Evolutionary conservation across 2,888 invertebrate species (phyloP), one percentile per base, ranked within the genome.

Genomic region (Polymixis flavicincta): DNA sequence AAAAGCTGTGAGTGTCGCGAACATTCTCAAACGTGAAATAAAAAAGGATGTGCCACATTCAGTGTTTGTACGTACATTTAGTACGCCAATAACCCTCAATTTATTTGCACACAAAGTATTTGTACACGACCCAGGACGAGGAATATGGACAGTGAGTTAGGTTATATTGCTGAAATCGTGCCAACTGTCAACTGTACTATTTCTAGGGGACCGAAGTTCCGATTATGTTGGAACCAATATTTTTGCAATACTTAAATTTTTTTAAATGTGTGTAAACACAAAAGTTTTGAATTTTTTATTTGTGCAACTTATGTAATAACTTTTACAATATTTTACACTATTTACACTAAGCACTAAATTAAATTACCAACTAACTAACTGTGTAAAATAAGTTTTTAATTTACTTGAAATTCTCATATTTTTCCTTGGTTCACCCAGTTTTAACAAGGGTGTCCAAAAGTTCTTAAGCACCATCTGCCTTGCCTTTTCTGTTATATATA

Each of bases 21-120:
- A n/a, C 8, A 17, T 54, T 48, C 54, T 74, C n/a, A 48, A 67
- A 50, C n/a, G 6, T 54, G 19, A 57, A 48, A n/a, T 57, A 65
- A 76, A 74, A 59, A 66, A 61, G 25, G 7, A 25, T 7, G n/a
- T n/a, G 42, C 11, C 17, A 65, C 60, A 65, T 60, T 65, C 52
- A 54, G 42, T 52, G 22, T 13, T 71, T 22, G 71, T 25, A 57
- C 25, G 52, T 32, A 52, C 28, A 52, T 60, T 57, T 65, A 50
- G n/a, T 45, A 32, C 45, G 75, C 28, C 48, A 17, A 14, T 32
- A 68, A 13, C 19, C 42, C 6, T 50, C n/a, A 75, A 63, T 76
- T 57, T 76, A 52, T 76, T 64, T 64, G 28, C 48, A 52, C 45
- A 77, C 19, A 45, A 74, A 42, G 55, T 45, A 66, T 59, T 32